phyloP scores from a whole-genome alignment of 2,113 vertebrate genomes.

The Apistogramma diplotaenia region DNA sequence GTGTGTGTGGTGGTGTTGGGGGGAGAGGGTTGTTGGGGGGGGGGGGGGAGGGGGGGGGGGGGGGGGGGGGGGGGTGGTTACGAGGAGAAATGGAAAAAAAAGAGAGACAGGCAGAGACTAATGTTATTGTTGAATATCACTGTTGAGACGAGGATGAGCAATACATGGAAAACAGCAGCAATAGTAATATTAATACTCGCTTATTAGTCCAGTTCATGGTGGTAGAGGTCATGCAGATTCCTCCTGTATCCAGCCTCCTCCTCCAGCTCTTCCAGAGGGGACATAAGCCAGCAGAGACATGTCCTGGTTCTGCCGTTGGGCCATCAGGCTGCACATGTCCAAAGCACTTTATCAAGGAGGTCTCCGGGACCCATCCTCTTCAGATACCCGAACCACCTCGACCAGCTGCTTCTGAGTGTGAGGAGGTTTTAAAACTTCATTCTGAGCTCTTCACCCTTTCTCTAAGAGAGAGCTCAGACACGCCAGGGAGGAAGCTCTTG shows the following conservation, averaged over 20 bases:
- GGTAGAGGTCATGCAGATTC: not conserved
- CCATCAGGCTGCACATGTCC: not conserved
- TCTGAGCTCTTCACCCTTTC: not conserved
- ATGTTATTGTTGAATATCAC: not conserved
- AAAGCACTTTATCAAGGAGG: not conserved
- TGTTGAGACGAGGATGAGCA: not conserved
- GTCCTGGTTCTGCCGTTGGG: not conserved
- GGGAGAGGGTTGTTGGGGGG: too few species aligned
- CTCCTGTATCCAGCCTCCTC: not conserved
- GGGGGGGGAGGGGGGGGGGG: not conserved
- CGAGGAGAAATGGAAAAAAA: not conserved
- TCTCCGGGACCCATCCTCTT: fast-evolving
- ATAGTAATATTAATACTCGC: not conserved
- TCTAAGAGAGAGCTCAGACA: not conserved
- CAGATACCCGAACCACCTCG: fast-evolving
- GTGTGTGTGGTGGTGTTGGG: too few species aligned
- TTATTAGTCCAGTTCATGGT: not conserved
- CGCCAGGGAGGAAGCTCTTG: not conserved
- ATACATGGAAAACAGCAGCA: not conserved
- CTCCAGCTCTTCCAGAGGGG: not conserved
- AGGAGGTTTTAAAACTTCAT: not conserved
- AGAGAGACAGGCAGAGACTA: not conserved
- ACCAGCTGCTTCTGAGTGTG: not conserved
- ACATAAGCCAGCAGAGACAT: not conserved
- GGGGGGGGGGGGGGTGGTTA: not conserved